Conservation (phyloP, 2,113 vertebrate genomes). For the Vidua macroura region DNA sequence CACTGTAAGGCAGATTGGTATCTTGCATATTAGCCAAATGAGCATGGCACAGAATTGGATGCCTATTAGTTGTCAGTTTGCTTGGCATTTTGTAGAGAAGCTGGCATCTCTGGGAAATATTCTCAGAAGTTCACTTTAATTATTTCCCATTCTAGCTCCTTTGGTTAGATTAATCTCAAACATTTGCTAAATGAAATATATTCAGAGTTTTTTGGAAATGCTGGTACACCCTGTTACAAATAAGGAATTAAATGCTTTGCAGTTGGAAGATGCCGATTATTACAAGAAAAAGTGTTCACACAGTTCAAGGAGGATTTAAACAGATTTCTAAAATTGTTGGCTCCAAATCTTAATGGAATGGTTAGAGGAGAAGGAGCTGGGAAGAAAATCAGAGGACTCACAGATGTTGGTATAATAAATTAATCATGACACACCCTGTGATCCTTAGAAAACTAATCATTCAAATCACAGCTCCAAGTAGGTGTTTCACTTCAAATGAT, state of each 20-base stretch:
- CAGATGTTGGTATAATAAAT: slow-evolving; percentile 16
- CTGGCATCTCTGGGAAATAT: neutral
- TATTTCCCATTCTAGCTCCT: neutral
- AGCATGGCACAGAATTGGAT: neutral
- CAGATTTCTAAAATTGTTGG: neutral
- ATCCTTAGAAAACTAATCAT: slow-evolving; percentile 11
- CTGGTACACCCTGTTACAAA: neutral
- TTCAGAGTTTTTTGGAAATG: neutral
- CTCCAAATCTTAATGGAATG: neutral
- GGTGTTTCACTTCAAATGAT: neutral
- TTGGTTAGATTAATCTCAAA: slow-evolving; percentile 6
- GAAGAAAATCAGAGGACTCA: neutral
- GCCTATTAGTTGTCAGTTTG: neutral
- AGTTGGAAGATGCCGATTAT: neutral
- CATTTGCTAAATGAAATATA: neutral
- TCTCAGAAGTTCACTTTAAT: neutral
- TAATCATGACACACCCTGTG: slow-evolving; percentile 16
- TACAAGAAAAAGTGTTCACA: neutral
- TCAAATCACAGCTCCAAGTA: neutral
- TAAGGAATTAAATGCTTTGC: neutral
- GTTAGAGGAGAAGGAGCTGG: slow-evolving; percentile 1
- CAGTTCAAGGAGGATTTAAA: neutral
- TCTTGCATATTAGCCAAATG: neutral
- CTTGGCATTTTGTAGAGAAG: neutral
- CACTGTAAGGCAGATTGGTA: neutral